A percentile compares a stretch with the other conserved stretches of the same genome.
Evolutionary conservation across 2,888 invertebrate genomes (phyloP).

Genomic region (Idaea aversata): DNA sequence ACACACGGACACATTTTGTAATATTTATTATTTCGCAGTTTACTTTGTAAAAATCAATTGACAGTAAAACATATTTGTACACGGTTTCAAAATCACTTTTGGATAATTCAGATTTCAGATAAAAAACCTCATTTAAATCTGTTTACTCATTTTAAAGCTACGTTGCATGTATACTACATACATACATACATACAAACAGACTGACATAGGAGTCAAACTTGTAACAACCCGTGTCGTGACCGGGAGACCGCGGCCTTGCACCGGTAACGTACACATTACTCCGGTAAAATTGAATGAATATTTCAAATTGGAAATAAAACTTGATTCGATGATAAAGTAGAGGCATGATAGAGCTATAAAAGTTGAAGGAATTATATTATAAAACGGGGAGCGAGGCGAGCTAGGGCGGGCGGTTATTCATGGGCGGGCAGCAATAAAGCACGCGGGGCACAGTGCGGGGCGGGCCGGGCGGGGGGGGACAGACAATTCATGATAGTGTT

Average conservation of each 20-base stretch:
- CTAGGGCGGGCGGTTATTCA: slow-evolving; percentile 12
- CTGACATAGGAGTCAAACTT: too few species aligned
- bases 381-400: slow-evolving; percentile 27
- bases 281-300: slow-evolving; percentile 24
- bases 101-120: too few species aligned
- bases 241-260: background rate
- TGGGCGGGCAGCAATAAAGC: slow-evolving; percentile 14
- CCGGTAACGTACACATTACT: background rate
- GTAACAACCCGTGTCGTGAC: too few species aligned
- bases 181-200: too few species aligned
- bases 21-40: too few species aligned
- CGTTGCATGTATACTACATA: too few species aligned
- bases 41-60: too few species aligned
- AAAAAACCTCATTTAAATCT: too few species aligned
- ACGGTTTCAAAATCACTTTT: too few species aligned
- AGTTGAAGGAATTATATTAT: slow-evolving; percentile 42
- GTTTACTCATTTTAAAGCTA: too few species aligned
- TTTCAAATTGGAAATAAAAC: slow-evolving; percentile 30
- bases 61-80: too few species aligned
- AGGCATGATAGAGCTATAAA: slow-evolving; percentile 42
- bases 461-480: slow-evolving; percentile 8
- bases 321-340: slow-evolving; percentile 32
- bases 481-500: background rate
- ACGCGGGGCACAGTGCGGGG: slow-evolving; percentile 14
- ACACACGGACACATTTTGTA: too few species aligned